Evolutionary conservation across 92 coral and sea anemone species (phyloP), one percentile per base, ranked within the genome.

Genomic region (Zoanthus sansibaricus): DNA sequence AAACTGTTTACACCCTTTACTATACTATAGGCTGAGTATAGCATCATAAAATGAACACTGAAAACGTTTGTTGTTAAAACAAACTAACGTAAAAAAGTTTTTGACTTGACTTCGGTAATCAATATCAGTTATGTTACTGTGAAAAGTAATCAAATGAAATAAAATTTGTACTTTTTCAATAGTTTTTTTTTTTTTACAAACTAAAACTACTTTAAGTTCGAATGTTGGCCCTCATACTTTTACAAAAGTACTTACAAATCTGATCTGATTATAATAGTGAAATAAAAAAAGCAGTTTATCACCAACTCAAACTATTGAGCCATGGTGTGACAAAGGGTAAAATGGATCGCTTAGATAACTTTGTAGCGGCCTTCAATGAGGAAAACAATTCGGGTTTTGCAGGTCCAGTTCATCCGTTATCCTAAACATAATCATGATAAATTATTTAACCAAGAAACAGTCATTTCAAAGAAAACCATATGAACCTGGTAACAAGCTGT

Each of bases 311-410:
- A 71, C 7, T 32, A 13, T 3, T 49, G 54, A 49, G 49, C 49
- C 49, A 6, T 8, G 75, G 11, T 42, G 17, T 11, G 9, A 4
- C 44, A 46, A 10, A 13, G 45, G 31, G 5, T 4, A 31, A 37
- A 71, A 15, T 31, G n/a, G 18, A 71, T 71, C 16, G 42, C 16
- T 47, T 0, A 7, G 32, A 9, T 7, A 15, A n/a, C 25, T 21
- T 49, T 30, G 14, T 75, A n/a, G 85, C 74, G 85, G 59, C 85
- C 66, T 80, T 80, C 85, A 80, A 76, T 9, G 14, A 12, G 66
- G 25, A 52, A 21, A 49, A 45, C 75, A 45, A 48, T 62, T 59
- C 75, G 37, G 16, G 5, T 20, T 71, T 71, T 59, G 66, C 85
- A 9, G 85, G 85, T 80, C 72, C 68, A 71, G 21, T 14, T 18